Evolutionary conservation across 2,888 invertebrate species (phyloP), one percentile per base, ranked within the genome.

Genomic region (Volucella zonaria): DNA sequence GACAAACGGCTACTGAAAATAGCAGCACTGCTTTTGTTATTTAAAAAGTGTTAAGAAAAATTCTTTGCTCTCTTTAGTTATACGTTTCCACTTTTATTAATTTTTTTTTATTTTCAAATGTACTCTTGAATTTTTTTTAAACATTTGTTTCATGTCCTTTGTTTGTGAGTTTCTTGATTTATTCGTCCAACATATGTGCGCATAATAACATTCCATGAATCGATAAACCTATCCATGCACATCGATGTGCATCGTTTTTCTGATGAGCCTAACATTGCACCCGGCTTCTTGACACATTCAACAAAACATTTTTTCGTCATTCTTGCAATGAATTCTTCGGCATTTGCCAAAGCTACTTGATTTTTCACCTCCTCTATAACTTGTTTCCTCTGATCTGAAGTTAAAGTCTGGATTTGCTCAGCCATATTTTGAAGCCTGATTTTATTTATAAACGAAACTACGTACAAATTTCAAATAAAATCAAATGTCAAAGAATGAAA

Each of bases 171-270:
- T 92, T 98, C 97, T 88, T 94, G 93, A 90, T 97, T 96, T 89
- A 98, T 93, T 90, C 98, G 94, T 90, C 93, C 94, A 82, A 95
- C 95, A 91, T 98, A 98, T 0, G 97, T 95, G 92, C 95, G 94
- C 40, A 97, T 97, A 15, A 98, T 97, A 74, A 97, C 92, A 92
- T 97, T 97, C 95, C 96, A 97, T 3, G 97, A 95, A 90, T 98
- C 98, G 96, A 98, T 97, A 93, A 97, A 98, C 89, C 98, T 77
- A 92, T 98, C 98, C 97, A 98, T 97, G 92, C 98, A 98, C 96
- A 97, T 97, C 1, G 97, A 96, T 87, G 98, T 94, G 91, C 98
- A 98, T 95, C 97, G 97, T 95, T 97, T 94, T 93, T 97, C 97
- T 2, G 96, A 95, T 91, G 94, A 95, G 90, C 96, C 97, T 88